phyloP scores from a whole-genome alignment of 2,113 vertebrate species.

The Semnornis frantzii region DNA sequence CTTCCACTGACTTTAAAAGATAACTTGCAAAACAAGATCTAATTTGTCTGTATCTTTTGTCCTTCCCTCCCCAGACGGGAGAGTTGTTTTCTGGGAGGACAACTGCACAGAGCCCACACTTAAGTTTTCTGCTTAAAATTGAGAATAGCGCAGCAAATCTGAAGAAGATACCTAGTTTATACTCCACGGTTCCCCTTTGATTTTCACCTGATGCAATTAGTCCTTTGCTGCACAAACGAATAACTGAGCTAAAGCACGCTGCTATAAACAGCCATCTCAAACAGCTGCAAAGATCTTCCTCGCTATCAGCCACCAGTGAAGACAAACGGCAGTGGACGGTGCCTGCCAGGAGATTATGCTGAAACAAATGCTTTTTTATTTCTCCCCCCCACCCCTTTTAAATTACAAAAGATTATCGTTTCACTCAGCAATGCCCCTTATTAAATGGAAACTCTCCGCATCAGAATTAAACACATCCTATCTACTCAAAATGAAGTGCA shows the following conservation, averaged over 20 bases:
- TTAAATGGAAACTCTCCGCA: conserved; percentile 75
- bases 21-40: conserved; percentile 16
- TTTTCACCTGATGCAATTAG: conserved; percentile 21
- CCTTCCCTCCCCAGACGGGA: neutral
- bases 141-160: too few species aligned
- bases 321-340: conserved; percentile 50
- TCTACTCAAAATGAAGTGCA: conserved; percentile 74
- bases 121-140: too few species aligned
- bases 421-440: conserved; percentile 72
- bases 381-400: conserved; percentile 18
- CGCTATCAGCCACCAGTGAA: conserved; percentile 22
- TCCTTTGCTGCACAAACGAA: conserved; percentile 3
- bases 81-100: neutral
- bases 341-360: neutral
- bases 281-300: neutral
- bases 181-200: neutral
- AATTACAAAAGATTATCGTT: conserved; percentile 78
- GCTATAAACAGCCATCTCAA: conserved; percentile 38
- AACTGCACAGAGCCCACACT: neutral
- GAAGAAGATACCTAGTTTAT: neutral
- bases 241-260: conserved; percentile 29
- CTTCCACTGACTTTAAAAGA: conserved; percentile 53
- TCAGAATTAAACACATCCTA: conserved; percentile 80
- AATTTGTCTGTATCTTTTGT: conserved; percentile 3
- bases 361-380: conserved; percentile 67